Evolutionary conservation across 2,797 vertebrate species (phyloP), one percentile per base, ranked within the genome.

Genomic region (Spinus olivaceus): DNA sequence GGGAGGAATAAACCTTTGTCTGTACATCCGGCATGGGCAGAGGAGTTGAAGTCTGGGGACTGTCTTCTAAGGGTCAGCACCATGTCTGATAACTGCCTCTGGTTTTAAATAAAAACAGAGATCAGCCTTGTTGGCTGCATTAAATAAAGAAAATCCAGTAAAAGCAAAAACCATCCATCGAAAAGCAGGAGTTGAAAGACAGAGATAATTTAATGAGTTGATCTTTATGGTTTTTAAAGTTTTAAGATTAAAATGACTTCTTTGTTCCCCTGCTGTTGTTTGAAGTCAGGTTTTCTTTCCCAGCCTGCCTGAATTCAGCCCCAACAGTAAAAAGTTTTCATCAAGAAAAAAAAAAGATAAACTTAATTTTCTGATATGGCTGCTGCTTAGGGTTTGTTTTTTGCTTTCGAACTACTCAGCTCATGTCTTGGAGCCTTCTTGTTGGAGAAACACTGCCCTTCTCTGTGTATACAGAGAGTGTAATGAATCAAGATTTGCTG

Each of bases 401-500:
- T 33, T 33, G 24, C 37, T 27, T 87, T 77, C 21, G 8, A 22
- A 33, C 37, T 57, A 51, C 30, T 77, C 54, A 21, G 51, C 37
- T 92, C 17, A 4, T 41, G 44, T 60, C 32, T 50, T 57, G 9
- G 22, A 84, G 39, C 49, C n/a, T 66, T 86, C 73, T 91, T 3
- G 1, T 84, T 70, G 66, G 27, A 84, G 70, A 81, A 83, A 42
- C 27, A 21, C 32, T 54, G 32, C 54, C 47, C 30, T 94, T 92
- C 53, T 84, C 51, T 81, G 11, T 79, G 57, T 94, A 72, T 78
- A 54, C 37, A 72, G 41, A 83, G 49, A 1, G 0, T 35, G 14
- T 32, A 90, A 90, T 91, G 66, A 92, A 90, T 91, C 80, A 86
- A 63, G 47, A 37, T 3, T 63, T 74, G 67, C 73, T 91, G 39